Evolutionary conservation across 1,140 invertebrate species (phyloP).

Genomic region (Pygmarrhopalites habei): DNA sequence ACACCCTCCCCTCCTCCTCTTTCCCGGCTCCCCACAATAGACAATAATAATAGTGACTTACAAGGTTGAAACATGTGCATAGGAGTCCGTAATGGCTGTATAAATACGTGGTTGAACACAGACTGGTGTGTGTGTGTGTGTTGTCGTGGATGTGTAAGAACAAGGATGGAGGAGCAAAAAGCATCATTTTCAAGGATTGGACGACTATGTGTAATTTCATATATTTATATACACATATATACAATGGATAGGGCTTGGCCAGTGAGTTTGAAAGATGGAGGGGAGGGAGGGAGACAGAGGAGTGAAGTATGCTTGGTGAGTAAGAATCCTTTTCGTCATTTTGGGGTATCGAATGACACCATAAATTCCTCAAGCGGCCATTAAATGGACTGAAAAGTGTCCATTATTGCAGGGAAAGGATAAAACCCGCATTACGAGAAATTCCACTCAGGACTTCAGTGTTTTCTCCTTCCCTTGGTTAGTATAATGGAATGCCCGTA

Average conservation of each 20-base stretch:
- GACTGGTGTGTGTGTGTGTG: not conserved
- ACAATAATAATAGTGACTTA: too few species aligned
- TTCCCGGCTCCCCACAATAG: too few species aligned
- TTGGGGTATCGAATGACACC: constrained; percentile 34
- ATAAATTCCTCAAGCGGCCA: constrained; percentile 39
- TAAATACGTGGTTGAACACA: not conserved
- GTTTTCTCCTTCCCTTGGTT: constrained; percentile 9
- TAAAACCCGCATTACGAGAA: constrained; percentile 35
- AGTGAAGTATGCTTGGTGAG: constrained; percentile 10
- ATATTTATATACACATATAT: too few species aligned
- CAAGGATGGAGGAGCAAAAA: not conserved
- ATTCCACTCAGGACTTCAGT: constrained; percentile 25
- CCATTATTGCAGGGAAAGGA: constrained; percentile 38
- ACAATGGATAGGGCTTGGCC: too few species aligned
- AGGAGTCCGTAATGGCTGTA: not conserved
- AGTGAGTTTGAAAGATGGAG: too few species aligned
- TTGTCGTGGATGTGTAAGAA: not conserved
- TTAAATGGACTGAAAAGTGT: constrained; percentile 41
- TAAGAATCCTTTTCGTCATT: constrained; percentile 36
- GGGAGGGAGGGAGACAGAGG: not conserved
- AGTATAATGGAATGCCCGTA: not conserved
- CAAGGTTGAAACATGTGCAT: too few species aligned
- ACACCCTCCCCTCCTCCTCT: too few species aligned
- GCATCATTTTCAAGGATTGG: not conserved
- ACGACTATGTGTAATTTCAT: not conserved